Evolutionary conservation across 1,140 invertebrate species (phyloP).

Genomic region (Drosophila melanogaster): DNA sequence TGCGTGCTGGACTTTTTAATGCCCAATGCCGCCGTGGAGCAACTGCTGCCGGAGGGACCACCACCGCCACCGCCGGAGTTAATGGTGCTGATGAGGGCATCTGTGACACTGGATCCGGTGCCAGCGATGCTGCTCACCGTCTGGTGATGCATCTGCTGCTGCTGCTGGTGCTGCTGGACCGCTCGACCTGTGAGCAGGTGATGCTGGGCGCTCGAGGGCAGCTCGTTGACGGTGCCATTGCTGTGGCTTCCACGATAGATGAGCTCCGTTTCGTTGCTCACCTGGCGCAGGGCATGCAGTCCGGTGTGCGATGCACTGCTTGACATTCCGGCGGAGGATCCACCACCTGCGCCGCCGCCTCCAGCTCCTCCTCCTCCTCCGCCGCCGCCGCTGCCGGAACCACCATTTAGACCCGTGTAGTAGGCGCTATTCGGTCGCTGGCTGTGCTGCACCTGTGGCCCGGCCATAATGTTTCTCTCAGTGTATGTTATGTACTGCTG

Average conservation of each 20-base stretch:
- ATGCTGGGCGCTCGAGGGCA: constrained; percentile 38
- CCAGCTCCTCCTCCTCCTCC: constrained; percentile 6
- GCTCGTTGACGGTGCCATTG: constrained; percentile 69
- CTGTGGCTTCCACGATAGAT: constrained; percentile 78
- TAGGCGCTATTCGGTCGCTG: constrained; percentile 80
- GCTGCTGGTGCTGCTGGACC: constrained; percentile 19
- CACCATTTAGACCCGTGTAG: constrained; percentile 76
- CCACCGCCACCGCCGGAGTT: constrained; percentile 31
- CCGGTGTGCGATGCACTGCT: constrained; percentile 78
- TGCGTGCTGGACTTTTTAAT: constrained; percentile 67
- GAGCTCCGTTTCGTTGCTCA: constrained; percentile 78
- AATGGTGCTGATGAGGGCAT: constrained; percentile 78
- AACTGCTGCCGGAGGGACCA: constrained; percentile 23
- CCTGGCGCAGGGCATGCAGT: constrained; percentile 76
- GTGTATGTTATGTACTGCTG: not conserved
- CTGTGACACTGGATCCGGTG: constrained; percentile 65
- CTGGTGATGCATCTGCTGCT: constrained; percentile 31
- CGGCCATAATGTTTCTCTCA: constrained; percentile 57
- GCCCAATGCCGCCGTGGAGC: constrained; percentile 17
- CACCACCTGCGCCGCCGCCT: constrained; percentile 1
- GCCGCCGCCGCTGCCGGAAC: constrained; percentile 16
- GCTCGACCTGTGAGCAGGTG: constrained; percentile 23
- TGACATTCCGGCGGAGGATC: constrained; percentile 39
- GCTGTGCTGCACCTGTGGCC: constrained; percentile 77
- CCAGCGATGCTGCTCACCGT: constrained; percentile 66